Percentiles rank a stretch among this genome's conserved stretches.
phyloP scores from a whole-genome alignment of 2,797 vertebrate species.

The Agapornis canus region DNA sequence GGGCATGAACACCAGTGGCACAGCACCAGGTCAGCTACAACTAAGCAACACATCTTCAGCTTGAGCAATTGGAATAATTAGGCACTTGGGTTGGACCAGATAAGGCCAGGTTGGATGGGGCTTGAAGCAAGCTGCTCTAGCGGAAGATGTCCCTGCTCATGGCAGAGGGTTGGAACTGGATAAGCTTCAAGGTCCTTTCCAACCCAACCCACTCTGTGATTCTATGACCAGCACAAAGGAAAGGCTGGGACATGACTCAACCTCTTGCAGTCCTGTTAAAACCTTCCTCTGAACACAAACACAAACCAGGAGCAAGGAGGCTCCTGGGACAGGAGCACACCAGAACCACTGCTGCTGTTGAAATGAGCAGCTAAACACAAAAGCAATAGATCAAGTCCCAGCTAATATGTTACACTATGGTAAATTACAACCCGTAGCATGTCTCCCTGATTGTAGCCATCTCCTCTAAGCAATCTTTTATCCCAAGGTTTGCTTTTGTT shows the following conservation, averaged over 20 bases:
- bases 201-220: not conserved
- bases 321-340: not conserved
- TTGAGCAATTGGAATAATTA: not conserved
- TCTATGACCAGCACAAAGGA: not conserved
- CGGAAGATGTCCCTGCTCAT: not conserved
- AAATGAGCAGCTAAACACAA: not conserved
- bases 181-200: not conserved
- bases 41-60: not conserved
- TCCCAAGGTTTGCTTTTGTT: constrained; percentile 1
- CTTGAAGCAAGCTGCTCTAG: not conserved
- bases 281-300: not conserved
- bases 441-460: not conserved
- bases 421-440: not conserved
- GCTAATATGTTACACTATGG: not conserved
- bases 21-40: not conserved
- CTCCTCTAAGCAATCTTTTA: not conserved
- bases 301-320: not conserved
- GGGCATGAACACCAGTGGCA: accelerated
- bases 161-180: not conserved
- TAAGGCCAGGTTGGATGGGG: not conserved
- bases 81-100: not conserved
- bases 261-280: not conserved
- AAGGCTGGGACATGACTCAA: not conserved
- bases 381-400: not conserved
- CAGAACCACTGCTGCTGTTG: not conserved